Percentiles rank a stretch among this genome's conserved stretches.
Evolutionary conservation across 2,797 vertebrate genomes (phyloP).

Genomic region (Spinus olivaceus): DNA sequence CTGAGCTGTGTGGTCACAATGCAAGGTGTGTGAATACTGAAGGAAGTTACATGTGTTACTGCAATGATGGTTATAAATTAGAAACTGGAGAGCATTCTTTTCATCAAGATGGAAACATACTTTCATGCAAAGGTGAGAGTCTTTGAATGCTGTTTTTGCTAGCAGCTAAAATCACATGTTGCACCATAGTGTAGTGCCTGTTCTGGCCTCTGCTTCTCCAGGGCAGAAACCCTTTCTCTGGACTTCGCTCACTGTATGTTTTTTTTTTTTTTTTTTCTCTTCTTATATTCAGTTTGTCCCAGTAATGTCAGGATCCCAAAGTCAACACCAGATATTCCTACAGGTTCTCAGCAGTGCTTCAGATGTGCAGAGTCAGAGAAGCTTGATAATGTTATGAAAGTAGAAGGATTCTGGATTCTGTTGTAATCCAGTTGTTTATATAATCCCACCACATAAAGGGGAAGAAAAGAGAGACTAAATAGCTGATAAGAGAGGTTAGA

Average conservation of each 20-base stretch:
- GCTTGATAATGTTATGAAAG: background rate
- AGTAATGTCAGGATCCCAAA: background rate
- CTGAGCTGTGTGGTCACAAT: conserved; percentile 80
- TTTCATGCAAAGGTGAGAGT: conserved; percentile 81
- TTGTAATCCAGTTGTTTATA: background rate
- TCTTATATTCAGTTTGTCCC: background rate
- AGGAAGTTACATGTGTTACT: conserved; percentile 85
- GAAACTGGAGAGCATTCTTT: conserved; percentile 77
- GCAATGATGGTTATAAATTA: conserved; percentile 80
- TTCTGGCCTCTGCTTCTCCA: background rate
- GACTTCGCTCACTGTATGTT: background rate
- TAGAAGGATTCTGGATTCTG: background rate
- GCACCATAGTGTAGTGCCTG: background rate
- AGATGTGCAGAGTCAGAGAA: background rate
- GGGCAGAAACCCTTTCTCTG: background rate
- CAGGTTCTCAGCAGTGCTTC: background rate
- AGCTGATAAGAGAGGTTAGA: background rate
- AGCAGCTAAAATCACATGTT: background rate
- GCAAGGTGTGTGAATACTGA: conserved; percentile 81
- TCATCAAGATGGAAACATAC: conserved; percentile 60
- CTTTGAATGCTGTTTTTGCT: background rate
- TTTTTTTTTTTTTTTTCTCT: too few species aligned
- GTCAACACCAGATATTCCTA: background rate
- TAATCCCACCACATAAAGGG: background rate
- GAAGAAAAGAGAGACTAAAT: background rate